Evolutionary conservation across 2,113 vertebrate species (phyloP), one percentile per base, ranked within the genome.

Genomic region (Pluvianellus socialis): DNA sequence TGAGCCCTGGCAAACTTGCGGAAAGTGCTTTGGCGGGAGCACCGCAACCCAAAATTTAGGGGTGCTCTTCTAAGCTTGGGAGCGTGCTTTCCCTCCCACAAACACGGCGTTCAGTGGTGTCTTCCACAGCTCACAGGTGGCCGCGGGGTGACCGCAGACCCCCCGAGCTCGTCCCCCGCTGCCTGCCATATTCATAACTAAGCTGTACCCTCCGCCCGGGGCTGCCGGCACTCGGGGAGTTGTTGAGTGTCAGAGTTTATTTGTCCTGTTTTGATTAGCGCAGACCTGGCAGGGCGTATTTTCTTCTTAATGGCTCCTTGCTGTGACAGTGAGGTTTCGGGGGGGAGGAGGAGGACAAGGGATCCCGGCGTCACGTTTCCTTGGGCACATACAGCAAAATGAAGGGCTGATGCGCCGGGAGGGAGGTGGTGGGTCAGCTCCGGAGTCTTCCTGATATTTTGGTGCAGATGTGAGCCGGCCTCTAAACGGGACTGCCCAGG

Each of bases 181-280:
- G 92, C 91, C 77, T 80, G 90, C 95, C 95, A 80, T 94, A 96
- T 95, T 98, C 98, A 94, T 96, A 98, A 97, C 93, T 95, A 97
- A 98, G 98, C 97, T 94, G 97, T 96, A 93, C 95, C 92, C 95
- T 90, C 97, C 95, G 93, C 89, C 95, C 92, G 45, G 83, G 96
- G 96, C 94, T 92, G 97, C 40, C 32, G 96, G 97, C 98, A 94
- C 98, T 98, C 10, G 7, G 98, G 98, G 98, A 98, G 98, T 98
- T 98, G 98, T 98, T 98, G 97, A 98, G 96, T 98, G 98, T 98
- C 98, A 98, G 97, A 93, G 96, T 98, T 98, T 98, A 98, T 98
- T 98, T 98, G 98, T 95, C 98, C 96, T 97, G 93, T 98, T 98
- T 98, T 98, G 98, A 98, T 98, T 98, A 98, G 98, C 91, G 42